phyloP scores from a whole-genome alignment of 2,113 vertebrate genomes.

The Pyrgilauda ruficollis region DNA sequence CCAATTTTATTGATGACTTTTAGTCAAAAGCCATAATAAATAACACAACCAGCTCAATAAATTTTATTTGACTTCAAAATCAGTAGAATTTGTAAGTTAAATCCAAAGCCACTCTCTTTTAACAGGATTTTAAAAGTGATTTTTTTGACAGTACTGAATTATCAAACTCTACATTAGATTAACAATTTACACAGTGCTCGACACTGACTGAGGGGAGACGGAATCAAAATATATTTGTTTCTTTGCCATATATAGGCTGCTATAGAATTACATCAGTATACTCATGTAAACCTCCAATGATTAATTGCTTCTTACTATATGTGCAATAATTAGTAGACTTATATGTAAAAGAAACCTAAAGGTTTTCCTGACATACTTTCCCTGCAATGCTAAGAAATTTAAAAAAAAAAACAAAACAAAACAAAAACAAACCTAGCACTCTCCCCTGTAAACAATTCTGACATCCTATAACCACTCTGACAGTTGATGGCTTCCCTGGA shows the following conservation, averaged over 20 bases:
- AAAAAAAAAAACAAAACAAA: not conserved
- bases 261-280: not conserved
- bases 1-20: not conserved
- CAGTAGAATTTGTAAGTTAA: not conserved
- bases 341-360: not conserved
- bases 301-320: not conserved
- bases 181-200: not conserved
- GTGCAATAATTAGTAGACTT: not conserved
- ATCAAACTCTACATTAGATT: not conserved
- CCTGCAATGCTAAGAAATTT: not conserved
- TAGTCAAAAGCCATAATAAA: not conserved
- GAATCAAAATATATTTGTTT: not conserved
- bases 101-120: not conserved
- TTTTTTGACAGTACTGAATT: not conserved
- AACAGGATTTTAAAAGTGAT: not conserved
- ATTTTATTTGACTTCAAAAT: not conserved
- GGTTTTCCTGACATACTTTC: not conserved
- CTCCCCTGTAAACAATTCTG: not conserved
- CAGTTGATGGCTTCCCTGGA: not conserved
- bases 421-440: not conserved
- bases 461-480: not conserved
- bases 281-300: not conserved
- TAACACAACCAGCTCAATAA: not conserved
- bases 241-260: not conserved
- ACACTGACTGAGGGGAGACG: not conserved